phyloP scores from a whole-genome alignment of 2,797 vertebrate species.

The Melanotaenia pygmaea region DNA sequence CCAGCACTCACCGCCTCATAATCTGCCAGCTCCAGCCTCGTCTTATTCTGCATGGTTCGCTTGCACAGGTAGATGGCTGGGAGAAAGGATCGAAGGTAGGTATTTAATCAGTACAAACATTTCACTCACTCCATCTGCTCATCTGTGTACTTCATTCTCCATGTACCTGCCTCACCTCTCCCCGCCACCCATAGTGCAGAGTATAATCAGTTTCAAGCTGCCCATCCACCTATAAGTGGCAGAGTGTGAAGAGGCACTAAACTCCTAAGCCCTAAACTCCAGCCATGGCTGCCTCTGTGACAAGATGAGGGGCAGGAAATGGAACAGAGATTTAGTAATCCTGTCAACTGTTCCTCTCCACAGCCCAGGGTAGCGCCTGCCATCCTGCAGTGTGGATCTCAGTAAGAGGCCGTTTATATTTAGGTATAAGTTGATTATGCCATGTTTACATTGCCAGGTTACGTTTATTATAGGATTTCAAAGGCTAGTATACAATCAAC shows the following conservation, averaged over 20 bases:
- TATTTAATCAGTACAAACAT: conserved; percentile 38
- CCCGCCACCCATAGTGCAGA: conserved; percentile 10
- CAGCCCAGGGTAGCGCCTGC: neutral
- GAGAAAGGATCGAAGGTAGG: conserved; percentile 23
- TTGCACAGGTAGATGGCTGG: conserved; percentile 99
- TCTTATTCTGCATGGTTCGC: conserved; percentile 99
- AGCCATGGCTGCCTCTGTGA: conserved; percentile 30
- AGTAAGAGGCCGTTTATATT: conserved; percentile 5
- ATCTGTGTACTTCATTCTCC: conserved; percentile 16
- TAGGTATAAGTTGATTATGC: neutral
- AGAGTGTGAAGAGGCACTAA: conserved; percentile 27
- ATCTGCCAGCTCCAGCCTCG: conserved; percentile 96
- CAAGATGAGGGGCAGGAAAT: conserved; percentile 38
- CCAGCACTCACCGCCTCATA: conserved; percentile 95
- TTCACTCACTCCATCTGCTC: conserved; percentile 6
- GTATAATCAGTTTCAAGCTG: conserved; percentile 37
- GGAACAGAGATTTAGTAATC: conserved; percentile 36
- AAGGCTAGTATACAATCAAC: too few species aligned
- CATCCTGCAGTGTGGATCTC: neutral
- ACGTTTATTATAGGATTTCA: neutral
- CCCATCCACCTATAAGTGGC: conserved; percentile 33
- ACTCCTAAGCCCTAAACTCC: conserved; percentile 14
- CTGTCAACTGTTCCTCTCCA: conserved; percentile 5
- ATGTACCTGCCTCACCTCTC: conserved; percentile 11
- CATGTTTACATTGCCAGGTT: neutral